Base-by-base conservation (phyloP, 2,797 vertebrate species). In the Tenualosa thibaudeaui region DNA sequence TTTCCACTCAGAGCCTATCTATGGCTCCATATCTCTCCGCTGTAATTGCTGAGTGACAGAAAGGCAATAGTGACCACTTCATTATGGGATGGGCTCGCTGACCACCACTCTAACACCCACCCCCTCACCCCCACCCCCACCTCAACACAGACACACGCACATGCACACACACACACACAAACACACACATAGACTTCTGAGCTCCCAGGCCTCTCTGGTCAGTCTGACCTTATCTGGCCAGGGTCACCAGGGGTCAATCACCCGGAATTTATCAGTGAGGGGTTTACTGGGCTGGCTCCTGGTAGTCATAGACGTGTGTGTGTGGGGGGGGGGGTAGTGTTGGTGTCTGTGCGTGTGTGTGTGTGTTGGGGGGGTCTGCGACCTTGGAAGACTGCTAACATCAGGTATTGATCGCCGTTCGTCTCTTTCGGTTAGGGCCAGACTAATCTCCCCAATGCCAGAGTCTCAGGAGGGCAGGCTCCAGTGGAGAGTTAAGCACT, bases 11-110 rank as follows among this genome's bases (percentile, higher is more conserved):
- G 90, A 91, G 91, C 92, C 90, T 94, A 93, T 94, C 92, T 92
- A 89, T 90, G 86, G 89, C 90, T 89, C 92, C 92, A 93, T 94
- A 95, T 95, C 93, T 95, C 92, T 94, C 89, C 31, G 4, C 89
- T 84, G 89, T 96, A 95, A 95, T 95, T 94, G 93, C 94, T 95
- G 95, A 98, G 94, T 97, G 97, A 98, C 97, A 98, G 97, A 97
- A 98, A 98, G 96, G 96, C 97, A 96, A 97, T 98, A 97, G 94
- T 95, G 96, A 96, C 95, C 95, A 97, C 97, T 98, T 98, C 95
- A 97, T 98, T 97, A 98, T 95, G 92, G 91, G 88, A 94, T 92
- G 94, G 96, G 94, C 92, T 93, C 90, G 94, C 94, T 93, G 95
- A 94, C 93, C 92, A 93, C 94, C 68, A 75, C 68, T 3, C 68